Conservation (phyloP, 2,113 vertebrate genomes). For the Pygoscelis adeliae region DNA sequence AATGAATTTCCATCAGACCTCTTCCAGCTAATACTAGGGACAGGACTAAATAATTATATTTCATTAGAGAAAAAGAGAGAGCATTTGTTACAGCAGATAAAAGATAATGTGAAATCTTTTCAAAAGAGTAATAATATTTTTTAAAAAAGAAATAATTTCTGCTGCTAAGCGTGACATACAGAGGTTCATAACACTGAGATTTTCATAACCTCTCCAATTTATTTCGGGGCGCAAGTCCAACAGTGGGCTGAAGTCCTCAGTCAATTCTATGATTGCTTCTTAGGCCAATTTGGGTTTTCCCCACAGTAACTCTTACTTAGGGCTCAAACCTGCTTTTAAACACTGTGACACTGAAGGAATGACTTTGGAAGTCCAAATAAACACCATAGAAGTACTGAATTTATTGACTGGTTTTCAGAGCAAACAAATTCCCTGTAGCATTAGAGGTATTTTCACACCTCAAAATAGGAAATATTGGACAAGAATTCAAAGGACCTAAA, state of each 20-base stretch:
- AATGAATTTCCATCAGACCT: slow-evolving; percentile 83
- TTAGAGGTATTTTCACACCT: neutral
- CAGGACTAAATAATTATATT: slow-evolving; percentile 78
- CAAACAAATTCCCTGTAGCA: neutral
- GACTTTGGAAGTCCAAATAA: neutral
- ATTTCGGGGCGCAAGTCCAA: neutral
- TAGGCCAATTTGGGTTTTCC: neutral
- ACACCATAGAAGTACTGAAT: neutral
- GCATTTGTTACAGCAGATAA: neutral
- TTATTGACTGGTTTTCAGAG: neutral
- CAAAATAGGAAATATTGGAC: slow-evolving; percentile 10
- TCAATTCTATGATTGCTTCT: neutral
- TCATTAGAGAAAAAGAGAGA: slow-evolving; percentile 30
- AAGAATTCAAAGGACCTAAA: slow-evolving; percentile 13
- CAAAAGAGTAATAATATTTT: neutral
- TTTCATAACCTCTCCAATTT: neutral
- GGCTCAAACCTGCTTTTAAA: neutral
- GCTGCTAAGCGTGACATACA: neutral
- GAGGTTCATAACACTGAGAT: neutral
- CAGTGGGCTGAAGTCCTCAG: neutral
- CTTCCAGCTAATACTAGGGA: slow-evolving; percentile 88
- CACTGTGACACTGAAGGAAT: neutral
- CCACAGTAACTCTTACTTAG: neutral
- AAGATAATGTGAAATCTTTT: slow-evolving; percentile 45
- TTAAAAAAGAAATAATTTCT: neutral